Percentiles rank a stretch among this genome's conserved stretches.
These are phyloP conservation scores for Gonatopus flavifemur DNA, from an alignment of 1,140 invertebrate species.

Conservation along the genomic window DNA sequence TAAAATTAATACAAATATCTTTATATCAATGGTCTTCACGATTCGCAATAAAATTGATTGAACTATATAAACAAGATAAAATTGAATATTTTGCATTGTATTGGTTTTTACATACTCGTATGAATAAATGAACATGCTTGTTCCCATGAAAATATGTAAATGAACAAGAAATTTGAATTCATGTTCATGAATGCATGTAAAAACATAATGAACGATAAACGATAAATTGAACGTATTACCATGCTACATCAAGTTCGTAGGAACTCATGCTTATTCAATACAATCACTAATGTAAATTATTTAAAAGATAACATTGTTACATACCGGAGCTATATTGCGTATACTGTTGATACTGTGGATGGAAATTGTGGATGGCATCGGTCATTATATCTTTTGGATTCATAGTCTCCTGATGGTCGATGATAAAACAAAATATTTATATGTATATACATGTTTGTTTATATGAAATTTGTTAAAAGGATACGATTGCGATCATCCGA, in stretches of 20 bases:
- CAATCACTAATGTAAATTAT: slow-evolving; percentile 5
- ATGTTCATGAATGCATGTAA: slow-evolving; percentile 7
- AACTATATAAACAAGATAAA: slow-evolving; percentile 6
- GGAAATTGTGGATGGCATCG: slow-evolving; percentile 99
- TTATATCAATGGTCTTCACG: neutral
- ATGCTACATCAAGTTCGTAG: slow-evolving; percentile 28
- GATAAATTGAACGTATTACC: slow-evolving; percentile 10
- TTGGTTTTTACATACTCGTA: neutral
- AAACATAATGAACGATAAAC: slow-evolving; percentile 9
- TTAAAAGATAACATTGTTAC: slow-evolving; percentile 31
- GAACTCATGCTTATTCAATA: slow-evolving; percentile 13
- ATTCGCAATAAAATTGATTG: slow-evolving; percentile 7
- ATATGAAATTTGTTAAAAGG: too few relatives aligned
- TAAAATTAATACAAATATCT: too few relatives aligned
- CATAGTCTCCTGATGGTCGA: slow-evolving; percentile 99
- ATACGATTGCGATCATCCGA: too few relatives aligned
- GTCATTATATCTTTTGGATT: slow-evolving; percentile 99
- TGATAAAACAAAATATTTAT: slow-evolving; percentile 45
- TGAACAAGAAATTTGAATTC: slow-evolving; percentile 14
- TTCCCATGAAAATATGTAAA: slow-evolving; percentile 12
- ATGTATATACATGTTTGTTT: too few relatives aligned
- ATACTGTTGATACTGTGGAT: slow-evolving; percentile 99
- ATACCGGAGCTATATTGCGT: slow-evolving; percentile 95
- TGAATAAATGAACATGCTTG: slow-evolving; percentile 6
- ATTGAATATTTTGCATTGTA: neutral